phyloP scores from a whole-genome alignment of 1,140 invertebrate genomes.

The Trichogramma pretiosum region DNA sequence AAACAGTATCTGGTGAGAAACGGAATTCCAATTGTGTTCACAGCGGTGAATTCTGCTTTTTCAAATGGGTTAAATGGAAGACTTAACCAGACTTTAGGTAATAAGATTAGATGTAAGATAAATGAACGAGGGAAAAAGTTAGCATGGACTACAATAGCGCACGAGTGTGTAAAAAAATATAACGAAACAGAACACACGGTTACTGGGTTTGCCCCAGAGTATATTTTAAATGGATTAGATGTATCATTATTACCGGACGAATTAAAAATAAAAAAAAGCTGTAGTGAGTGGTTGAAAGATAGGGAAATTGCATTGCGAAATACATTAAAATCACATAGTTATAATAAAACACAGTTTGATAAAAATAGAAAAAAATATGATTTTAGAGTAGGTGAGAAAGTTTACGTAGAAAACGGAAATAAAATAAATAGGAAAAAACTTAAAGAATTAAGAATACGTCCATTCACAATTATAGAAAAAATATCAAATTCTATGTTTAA shows the following conservation, averaged over 20 bases:
- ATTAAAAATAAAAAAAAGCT: constrained; percentile 1
- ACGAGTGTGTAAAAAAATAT: constrained; percentile 6
- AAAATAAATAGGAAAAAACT: no score
- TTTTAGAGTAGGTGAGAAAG: no score
- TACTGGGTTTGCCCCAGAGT: background rate
- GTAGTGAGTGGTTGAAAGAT: background rate
- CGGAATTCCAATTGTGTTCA: constrained; percentile 13
- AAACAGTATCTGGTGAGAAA: constrained; percentile 14
- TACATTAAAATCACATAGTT: constrained; percentile 5
- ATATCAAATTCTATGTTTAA: no score
- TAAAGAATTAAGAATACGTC: no score
- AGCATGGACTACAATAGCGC: constrained; percentile 6
- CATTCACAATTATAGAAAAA: no score
- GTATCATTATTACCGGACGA: constrained; percentile 8
- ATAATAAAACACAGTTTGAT: no score
- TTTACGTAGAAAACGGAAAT: no score
- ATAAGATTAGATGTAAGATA: constrained; percentile 10
- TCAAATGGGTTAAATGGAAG: constrained; percentile 19
- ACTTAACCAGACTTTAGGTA: constrained; percentile 16
- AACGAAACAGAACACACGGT: background rate
- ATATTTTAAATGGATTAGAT: background rate
- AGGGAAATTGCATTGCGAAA: constrained; percentile 5
- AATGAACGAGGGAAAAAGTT: background rate
- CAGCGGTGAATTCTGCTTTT: constrained; percentile 11
- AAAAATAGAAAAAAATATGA: no score